Base-by-base conservation (phyloP, 2,113 vertebrate species). In the Charadrius vociferus region DNA sequence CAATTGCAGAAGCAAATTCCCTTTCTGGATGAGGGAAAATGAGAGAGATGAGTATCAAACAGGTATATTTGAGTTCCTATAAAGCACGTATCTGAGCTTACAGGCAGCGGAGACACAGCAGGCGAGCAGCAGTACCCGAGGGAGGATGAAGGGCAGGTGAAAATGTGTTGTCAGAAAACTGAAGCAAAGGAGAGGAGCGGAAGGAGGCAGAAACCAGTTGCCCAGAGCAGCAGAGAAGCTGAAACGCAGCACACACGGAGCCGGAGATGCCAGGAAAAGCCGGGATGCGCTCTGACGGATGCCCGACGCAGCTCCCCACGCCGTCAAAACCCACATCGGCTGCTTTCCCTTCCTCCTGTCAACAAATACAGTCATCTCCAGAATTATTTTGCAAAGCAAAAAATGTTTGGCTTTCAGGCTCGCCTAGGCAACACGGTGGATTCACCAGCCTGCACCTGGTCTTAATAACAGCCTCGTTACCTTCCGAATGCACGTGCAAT, bases 281-380 rank as follows among this genome's bases (percentile, higher is more conserved):
- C 0, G 0, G 67, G 59, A 52, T 27, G 14, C 3, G 3, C 53
- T 4, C 12, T 14, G 66, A 9, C 1, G 3, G 62, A 24, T 5
- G 8, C 68, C 19, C 0, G 0, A 16, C 3, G 3, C 62, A n/a
- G 52, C 30, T 80, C 39, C 52, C 30, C 63, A 22, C 4, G 1
- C 43, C 3, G 1, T 14, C 52, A 43, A 45, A 86, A 12, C 53
- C 53, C 39, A 10, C 29, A 18, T 20, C 0, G 4, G 20, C 19
- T 8, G 7, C 81, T 53, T 41, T 41, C 4, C 21, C 68, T 77
- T 39, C 55, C 62, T 65, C 63, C 82, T 32, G 41, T 29, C 81
- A 79, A 67, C 74, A 81, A 52, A 68, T 6, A 52, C 7, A 24
- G 26, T 26, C 73, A 78, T 8, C 43, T n/a, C 45, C 72, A 49